phyloP scores from a whole-genome alignment of 30 jellyfish, hydroid and myxozoan species.

The Nemopilema nomurai region DNA sequence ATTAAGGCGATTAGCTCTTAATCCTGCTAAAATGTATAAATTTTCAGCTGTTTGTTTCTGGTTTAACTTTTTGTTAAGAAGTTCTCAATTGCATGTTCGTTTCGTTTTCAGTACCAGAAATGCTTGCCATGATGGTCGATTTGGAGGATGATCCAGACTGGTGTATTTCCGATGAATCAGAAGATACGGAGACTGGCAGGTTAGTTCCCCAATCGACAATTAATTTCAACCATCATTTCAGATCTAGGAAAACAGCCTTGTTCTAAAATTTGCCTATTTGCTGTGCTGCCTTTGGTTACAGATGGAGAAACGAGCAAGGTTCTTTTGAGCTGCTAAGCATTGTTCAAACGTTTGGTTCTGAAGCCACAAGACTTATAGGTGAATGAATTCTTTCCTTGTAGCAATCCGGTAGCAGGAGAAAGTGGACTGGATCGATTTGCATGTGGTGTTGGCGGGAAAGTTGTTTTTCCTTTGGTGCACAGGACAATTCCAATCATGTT shows the following conservation, averaged over 20 bases:
- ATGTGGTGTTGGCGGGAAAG: conserved; percentile 97
- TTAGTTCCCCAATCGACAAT: not conserved
- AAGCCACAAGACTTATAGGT: not conserved
- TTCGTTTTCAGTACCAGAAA: conserved; percentile 83
- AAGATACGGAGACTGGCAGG: conserved; percentile 96
- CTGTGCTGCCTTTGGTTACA: too few relatives aligned
- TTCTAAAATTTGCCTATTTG: too few relatives aligned
- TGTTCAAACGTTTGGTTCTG: too few relatives aligned
- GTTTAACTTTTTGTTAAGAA: not conserved
- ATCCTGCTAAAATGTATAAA: too few relatives aligned
- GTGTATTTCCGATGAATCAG: conserved; percentile 83
- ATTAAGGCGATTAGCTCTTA: too few relatives aligned
- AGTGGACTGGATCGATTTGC: conserved; percentile 98
- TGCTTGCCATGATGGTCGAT: conserved; percentile 96
- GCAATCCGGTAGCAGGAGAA: conserved; percentile 99
- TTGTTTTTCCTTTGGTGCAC: conserved; percentile 89
- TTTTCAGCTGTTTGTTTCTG: not conserved
- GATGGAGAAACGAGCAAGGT: too few relatives aligned
- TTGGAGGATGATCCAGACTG: conserved; percentile 94
- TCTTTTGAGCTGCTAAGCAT: too few relatives aligned
- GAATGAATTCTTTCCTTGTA: not conserved
- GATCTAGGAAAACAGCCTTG: too few relatives aligned
- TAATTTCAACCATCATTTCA: not conserved
- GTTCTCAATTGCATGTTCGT: not conserved
- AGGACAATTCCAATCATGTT: conserved; percentile 90